Evolutionary conservation across 1,140 invertebrate genomes (phyloP), one percentile per base, ranked within the genome.

Genomic region (Brachionus calyciflorus): DNA sequence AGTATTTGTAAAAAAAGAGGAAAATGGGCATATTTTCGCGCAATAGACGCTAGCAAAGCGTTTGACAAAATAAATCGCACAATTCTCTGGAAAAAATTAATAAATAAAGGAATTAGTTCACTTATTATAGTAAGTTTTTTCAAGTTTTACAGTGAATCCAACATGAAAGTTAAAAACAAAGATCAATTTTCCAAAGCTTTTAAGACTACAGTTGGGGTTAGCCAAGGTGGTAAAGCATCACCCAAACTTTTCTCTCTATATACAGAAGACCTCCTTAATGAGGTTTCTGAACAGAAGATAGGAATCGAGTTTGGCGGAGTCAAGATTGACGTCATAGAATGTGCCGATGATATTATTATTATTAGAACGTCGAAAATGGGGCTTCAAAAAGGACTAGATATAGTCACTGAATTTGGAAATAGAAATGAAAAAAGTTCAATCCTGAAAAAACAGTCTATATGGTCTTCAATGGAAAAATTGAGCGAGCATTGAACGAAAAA

Each of bases 231-330:
- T 5, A 26, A 12, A 21, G 26, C 26, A 26, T 55, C 21, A 7
- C 51, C 51, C 6, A 55, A 55, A 26, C 51, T 55, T 21, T 55
- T 55, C 26, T 55, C 51, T 26, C 21, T 55, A 12, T 55, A 55
- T 55, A 26, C 26, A 7, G 51, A 55, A 26, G 51, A 26, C 5
- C 51, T 55, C 21, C 21, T 55, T 12, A 26, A 26, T 12, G 21
- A 55, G 9, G 9, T 37, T 5, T 5, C 33, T 37, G 33, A 37
- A 5, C 33, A 9, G 9, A 9, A 37, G 3, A 9, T 37, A 5
- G 33, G 33, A 37, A 37, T 37, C 33, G 33, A 37, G 4, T 9
- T 37, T 9, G 24, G 7, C 17, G 14, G 26, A 24, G 26, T 24
- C 26, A 55, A 55, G 14, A 55, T 55, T 10, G 51, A 55, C 26